Base-by-base conservation (phyloP, 2,888 invertebrate genomes). In the Diarsia rubi region DNA sequence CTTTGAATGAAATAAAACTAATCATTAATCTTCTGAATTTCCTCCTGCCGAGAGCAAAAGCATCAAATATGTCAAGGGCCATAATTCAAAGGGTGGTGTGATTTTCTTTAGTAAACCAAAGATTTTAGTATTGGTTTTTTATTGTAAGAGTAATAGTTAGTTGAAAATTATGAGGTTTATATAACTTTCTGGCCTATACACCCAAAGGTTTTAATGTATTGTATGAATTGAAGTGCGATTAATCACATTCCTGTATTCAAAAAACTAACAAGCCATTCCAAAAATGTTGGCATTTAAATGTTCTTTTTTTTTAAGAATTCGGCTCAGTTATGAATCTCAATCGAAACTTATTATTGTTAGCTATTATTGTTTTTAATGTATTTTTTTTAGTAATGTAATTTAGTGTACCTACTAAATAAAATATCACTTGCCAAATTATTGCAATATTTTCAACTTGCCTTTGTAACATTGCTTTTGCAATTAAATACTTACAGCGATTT, bases 71-170 rank as follows among this genome's bases (percentile, higher is more conserved):
- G 45, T 81, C 76, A 69, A 79, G 69, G 77, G 88, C 88, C 89
- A 88, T 88, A 88, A 79, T 83, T 69, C 67, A 75, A 87, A 81
- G 42, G 75, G 83, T 84, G 84, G 87, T 90, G 89, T 90, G 88
- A 90, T 91, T 87, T 88, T 83, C 82, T 88, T 86, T 88, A 89
- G 86, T 84, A 86, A 90, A 92, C 94, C 93, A 94, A 94, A 94
- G 93, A 94, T 90, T 89, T 89, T 75, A 88, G 87, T 91, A 90
- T 92, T 90, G 90, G 87, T 90, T 87, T 81, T 66, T 70, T 86
- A 80, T 72, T 78, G 27, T 67, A 74, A 83, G 79, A 65, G 37
- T 80, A 52, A 57, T 77, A 54, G 57, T 82, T 86, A 81, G 75
- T 78, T 78, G 73, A 57, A 80, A 76, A 73, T 76, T 75, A 74